Base-by-base conservation (phyloP, 2,797 vertebrate genomes). In the Chloroceryle amazona region DNA sequence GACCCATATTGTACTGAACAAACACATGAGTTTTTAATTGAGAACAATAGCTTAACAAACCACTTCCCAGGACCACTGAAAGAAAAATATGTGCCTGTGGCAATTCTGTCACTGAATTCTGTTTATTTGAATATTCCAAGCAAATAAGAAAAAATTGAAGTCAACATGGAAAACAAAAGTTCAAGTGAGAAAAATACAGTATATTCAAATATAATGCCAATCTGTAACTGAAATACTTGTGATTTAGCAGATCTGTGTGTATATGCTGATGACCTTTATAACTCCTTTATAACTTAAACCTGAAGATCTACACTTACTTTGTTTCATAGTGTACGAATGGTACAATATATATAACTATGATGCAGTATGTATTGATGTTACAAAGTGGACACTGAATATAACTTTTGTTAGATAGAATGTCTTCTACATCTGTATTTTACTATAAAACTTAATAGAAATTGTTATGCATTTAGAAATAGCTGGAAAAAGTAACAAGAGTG, bases 21-120 rank as follows among this genome's bases (percentile, higher is more conserved):
- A 99, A 99, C 98, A 98, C 98, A 99, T 98, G 97, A 98, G 98
- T 98, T 98, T 98, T 98, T 98, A 98, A 98, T 98, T 94, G 98
- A 98, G 98, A 98, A 98, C 98, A 98, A 99, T 98, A 98, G 98
- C 97, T 98, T 98, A 98, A 98, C 98, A 98, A 99, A 98, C 98
- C 98, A 98, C 98, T 99, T 98, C 98, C 98, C 98, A 98, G 98
- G 98, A 98, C 98, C 97, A 98, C 97, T 98, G 98, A 97, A 98
- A 98, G 96, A 96, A 97, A 98, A 98, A 91, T 98, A 98, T 98
- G 98, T 97, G 98, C 98, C 98, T 95, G 86, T 98, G 98, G 98
- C 98, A 96, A 92, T 97, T 97, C 94, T 98, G 98, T 98, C 97
- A 95, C 93, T 91, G 95, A 95, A 92, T 35, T 94, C 82, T 97